Percentiles rank a stretch among this genome's conserved stretches.
Evolutionary conservation across 2,888 invertebrate species (phyloP).

Genomic region (Saturnia japonica): DNA sequence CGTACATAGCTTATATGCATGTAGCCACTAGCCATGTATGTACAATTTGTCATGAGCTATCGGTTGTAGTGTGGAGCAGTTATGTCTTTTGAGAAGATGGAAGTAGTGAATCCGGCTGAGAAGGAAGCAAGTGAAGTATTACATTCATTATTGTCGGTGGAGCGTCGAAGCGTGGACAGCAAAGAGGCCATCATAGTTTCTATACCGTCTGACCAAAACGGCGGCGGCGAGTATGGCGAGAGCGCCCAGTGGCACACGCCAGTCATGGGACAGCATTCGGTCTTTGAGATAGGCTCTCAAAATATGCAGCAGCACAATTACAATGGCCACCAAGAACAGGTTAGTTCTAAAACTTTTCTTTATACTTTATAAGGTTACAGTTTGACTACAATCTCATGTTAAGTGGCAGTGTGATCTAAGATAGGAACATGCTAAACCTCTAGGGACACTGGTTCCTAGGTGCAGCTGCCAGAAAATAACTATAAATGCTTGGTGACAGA

Average conservation of each 20-base stretch:
- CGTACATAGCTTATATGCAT: conserved; percentile 71
- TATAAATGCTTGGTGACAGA: neutral
- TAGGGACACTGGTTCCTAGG: neutral
- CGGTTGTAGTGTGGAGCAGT: conserved; percentile 69
- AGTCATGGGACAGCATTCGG: conserved; percentile 80
- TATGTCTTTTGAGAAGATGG: conserved; percentile 82
- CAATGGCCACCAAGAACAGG: conserved; percentile 79
- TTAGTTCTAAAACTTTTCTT: conserved; percentile 31
- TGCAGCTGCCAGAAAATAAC: neutral
- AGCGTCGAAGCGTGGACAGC: conserved; percentile 84
- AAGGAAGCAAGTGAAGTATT: conserved; percentile 87
- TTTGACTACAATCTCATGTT: neutral
- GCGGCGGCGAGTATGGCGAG: conserved; percentile 74
- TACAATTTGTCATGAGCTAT: conserved; percentile 75
- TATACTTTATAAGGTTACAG: neutral
- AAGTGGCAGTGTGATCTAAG: neutral
- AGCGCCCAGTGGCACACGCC: conserved; percentile 85
- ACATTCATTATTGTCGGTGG: conserved; percentile 85
- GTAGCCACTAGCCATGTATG: conserved; percentile 55
- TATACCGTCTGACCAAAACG: conserved; percentile 72
- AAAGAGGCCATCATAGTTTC: conserved; percentile 79
- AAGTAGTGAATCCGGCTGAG: conserved; percentile 85
- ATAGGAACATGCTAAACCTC: neutral
- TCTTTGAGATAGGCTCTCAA: conserved; percentile 71
- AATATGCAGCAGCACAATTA: conserved; percentile 73